These are phyloP conservation scores for Limnothrissa miodon DNA, from an alignment of 2,113 vertebrate species.

Conservation along the genomic window DNA sequence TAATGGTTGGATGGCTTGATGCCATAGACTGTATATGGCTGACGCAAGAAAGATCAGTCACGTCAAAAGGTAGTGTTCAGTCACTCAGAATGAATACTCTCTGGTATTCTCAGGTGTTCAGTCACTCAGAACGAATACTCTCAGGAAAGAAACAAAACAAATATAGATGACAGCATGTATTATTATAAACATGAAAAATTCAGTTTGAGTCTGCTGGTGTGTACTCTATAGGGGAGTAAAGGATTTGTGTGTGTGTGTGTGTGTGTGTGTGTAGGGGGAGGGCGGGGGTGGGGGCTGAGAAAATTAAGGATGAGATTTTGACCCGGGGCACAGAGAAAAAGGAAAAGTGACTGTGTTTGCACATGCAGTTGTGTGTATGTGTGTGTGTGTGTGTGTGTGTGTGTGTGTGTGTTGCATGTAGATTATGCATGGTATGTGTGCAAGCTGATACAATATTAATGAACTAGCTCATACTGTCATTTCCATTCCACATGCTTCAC, in stretches of 20 bases:
- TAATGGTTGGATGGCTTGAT: too few relatives aligned
- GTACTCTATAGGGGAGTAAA: neutral
- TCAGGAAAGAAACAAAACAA: too few relatives aligned
- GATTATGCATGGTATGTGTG: neutral
- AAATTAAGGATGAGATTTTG: neutral
- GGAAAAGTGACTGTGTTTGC: neutral
- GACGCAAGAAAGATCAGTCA: neutral
- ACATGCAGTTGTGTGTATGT: neutral
- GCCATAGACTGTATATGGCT: too few relatives aligned
- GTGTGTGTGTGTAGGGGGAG: neutral
- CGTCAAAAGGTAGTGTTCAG: too few relatives aligned
- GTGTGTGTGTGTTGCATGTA: conserved; percentile 1
- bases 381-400: conserved; percentile 12
- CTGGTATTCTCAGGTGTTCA: too few relatives aligned
- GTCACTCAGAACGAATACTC: neutral
- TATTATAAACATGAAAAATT: too few relatives aligned
- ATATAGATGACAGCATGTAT: too few relatives aligned
- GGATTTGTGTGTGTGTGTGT: neutral
- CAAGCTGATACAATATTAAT: neutral
- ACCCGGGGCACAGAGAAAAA: neutral
- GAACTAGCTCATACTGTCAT: neutral
- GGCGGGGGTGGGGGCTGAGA: neutral
- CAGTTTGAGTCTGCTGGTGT: neutral
- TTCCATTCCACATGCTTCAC: neutral
- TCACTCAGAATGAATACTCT: neutral